Evolutionary conservation across 2,888 invertebrate species (phyloP).

Genomic region (Phaedon cochleariae): DNA sequence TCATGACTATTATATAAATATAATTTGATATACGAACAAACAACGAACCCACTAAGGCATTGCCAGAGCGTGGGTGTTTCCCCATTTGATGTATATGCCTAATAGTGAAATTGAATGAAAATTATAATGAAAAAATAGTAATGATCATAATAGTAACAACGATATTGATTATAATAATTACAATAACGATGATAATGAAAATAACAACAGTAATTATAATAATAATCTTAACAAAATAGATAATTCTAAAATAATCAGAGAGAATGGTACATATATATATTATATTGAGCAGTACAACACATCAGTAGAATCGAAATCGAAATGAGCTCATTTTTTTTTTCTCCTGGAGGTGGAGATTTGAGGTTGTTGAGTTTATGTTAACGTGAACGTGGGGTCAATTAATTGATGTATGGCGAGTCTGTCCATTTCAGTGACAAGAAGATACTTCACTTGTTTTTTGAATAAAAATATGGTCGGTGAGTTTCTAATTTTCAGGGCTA

Average conservation of each 20-base stretch:
- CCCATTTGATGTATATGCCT: not conserved
- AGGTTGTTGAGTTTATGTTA: not conserved
- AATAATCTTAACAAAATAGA: too few relatives aligned
- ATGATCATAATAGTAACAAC: not conserved
- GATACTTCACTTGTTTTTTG: not conserved
- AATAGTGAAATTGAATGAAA: not conserved
- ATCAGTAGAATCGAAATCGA: too few relatives aligned
- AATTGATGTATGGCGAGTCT: not conserved
- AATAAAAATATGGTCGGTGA: not conserved
- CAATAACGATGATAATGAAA: too few relatives aligned
- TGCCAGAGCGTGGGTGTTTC: not conserved
- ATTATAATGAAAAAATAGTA: not conserved
- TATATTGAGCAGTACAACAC: too few relatives aligned
- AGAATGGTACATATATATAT: too few relatives aligned
- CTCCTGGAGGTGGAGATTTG: too few relatives aligned
- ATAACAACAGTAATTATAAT: too few relatives aligned
- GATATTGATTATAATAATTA: too few relatives aligned
- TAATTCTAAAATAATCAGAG: too few relatives aligned
- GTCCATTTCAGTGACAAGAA: not conserved
- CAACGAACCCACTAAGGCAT: not conserved
- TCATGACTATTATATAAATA: too few relatives aligned
- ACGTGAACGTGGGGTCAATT: not conserved
- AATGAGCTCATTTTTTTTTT: too few relatives aligned
- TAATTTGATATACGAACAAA: too few relatives aligned
- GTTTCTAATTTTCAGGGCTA: not conserved